Base-by-base conservation (phyloP, 1,140 invertebrate species). In the Caerostris extrusa region DNA sequence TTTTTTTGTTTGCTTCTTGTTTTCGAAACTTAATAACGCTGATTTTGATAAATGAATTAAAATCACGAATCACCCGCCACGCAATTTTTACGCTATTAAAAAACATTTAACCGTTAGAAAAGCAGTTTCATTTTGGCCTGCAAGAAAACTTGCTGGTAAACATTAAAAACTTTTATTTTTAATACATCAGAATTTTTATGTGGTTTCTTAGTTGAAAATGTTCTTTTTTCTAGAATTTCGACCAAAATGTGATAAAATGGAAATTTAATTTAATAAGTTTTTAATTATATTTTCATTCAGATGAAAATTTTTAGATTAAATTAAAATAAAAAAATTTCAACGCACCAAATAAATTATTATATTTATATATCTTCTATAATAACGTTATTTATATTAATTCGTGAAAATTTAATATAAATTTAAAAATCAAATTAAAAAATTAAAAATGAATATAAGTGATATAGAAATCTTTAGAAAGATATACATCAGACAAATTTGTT, bases 1-100 rank as follows among this genome's bases (percentile, higher is more conserved):
- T 85, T 58, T 55, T 14, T 91, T 81, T 82, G 61, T 61, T 82
- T 81, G 19, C 4, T 82, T 50, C 57, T 6, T 8, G 56, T 53
- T 60, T 91, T 60, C n/a, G 34, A 57, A 50, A 61, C n/a, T 91
- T 82, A 91, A 91, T 91, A 91, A 83, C 56, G 90, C n/a, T 91
- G 55, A 82, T n/a, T 91, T 91, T 91, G 90, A 91, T 91, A 91
- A 91, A 91, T 91, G 71, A 60, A 82, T 91, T 82, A 91, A 60
- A 57, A 64, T 88, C 58, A 88, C 60, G 60, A 57, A 57, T 88
- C 56, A 12, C 60, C 50, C 53, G 55, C 14, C 71, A 50, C 71
- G 71, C 53, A 77, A 77, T 77, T 77, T 77, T 77, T 77, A 77
- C 50, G 7, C 34, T 34, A 77, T 77, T 77, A 77, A 77, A 77